Evolutionary conservation across 2,113 vertebrate genomes (phyloP).

Genomic region (Acanthochromis polyacanthus): DNA sequence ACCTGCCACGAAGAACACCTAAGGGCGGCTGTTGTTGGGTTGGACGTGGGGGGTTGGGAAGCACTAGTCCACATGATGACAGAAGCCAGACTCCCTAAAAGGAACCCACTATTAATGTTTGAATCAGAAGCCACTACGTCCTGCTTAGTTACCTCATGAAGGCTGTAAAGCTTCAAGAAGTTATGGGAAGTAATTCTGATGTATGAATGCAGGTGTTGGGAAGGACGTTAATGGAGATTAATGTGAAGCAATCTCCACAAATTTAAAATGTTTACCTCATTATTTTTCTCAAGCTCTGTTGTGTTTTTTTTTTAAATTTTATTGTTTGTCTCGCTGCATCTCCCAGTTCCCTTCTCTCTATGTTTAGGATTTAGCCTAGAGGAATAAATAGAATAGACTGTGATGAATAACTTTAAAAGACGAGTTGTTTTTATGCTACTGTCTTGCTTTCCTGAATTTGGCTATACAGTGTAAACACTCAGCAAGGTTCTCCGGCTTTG

Average conservation of each 20-base stretch:
- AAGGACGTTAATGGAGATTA: conserved; percentile 54
- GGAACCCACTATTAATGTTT: neutral
- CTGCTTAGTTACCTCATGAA: conserved; percentile 6
- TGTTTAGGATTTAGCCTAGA: conserved; percentile 39
- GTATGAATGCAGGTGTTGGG: conserved; percentile 13
- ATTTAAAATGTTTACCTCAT: conserved; percentile 46
- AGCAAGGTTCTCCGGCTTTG: neutral
- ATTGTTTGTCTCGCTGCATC: conserved; percentile 2
- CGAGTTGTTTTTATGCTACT: neutral
- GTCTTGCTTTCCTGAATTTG: conserved; percentile 23
- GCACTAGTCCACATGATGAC: conserved; percentile 25
- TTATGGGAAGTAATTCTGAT: conserved; percentile 31
- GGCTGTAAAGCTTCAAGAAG: conserved; percentile 13
- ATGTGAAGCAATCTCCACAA: conserved; percentile 36
- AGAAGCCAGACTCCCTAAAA: conserved; percentile 20
- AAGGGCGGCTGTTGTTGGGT: conserved; percentile 46
- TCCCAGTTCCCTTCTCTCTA: conserved; percentile 20
- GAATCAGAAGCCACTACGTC: conserved; percentile 10
- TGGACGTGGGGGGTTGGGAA: conserved; percentile 11
- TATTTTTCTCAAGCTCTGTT: conserved; percentile 30
- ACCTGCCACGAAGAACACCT: conserved; percentile 69
- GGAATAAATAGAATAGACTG: conserved; percentile 41
- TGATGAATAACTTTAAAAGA: conserved; percentile 46
- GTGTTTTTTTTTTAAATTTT: neutral
- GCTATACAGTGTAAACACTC: neutral